A percentile compares a stretch with the other conserved stretches of the same genome.
These are phyloP conservation scores for Oceanodroma tethys DNA, from an alignment of 2,113 vertebrate genomes.

Conservation along the genomic window DNA sequence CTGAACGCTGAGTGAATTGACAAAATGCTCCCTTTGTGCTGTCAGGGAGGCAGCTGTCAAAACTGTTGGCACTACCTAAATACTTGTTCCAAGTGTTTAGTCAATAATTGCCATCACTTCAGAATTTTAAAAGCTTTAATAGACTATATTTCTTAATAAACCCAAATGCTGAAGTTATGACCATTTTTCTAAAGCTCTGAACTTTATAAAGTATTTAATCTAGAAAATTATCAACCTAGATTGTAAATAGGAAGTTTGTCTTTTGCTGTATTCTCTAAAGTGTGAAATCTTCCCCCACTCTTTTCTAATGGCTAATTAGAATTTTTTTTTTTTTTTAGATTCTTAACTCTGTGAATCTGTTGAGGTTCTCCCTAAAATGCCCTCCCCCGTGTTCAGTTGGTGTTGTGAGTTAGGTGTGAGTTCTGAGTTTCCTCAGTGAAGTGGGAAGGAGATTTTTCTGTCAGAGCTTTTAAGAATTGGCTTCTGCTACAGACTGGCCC, in stretches of 20 bases:
- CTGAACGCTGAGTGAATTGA: background rate
- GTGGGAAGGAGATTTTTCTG: background rate
- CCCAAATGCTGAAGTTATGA: background rate
- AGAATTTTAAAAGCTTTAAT: background rate
- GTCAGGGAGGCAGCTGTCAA: background rate
- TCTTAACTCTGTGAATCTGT: background rate
- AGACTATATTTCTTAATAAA: background rate
- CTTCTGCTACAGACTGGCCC: background rate
- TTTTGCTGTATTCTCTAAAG: background rate
- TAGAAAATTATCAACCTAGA: background rate
- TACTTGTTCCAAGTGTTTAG: background rate
- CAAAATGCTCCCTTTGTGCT: conserved; percentile 31
- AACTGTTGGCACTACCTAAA: background rate
- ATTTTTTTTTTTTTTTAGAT: background rate
- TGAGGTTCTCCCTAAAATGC: background rate
- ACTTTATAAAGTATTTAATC: background rate
- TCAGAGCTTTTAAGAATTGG: background rate
- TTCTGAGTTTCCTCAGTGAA: background rate
- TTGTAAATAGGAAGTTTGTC: background rate
- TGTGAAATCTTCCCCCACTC: background rate
- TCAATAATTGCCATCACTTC: background rate
- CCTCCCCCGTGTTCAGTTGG: background rate
- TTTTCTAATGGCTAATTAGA: background rate
- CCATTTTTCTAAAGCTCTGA: background rate
- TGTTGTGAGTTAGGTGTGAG: background rate